Evolutionary conservation across 2,797 vertebrate genomes (phyloP), one percentile per base, ranked within the genome.

Genomic region (Anas capensis): DNA sequence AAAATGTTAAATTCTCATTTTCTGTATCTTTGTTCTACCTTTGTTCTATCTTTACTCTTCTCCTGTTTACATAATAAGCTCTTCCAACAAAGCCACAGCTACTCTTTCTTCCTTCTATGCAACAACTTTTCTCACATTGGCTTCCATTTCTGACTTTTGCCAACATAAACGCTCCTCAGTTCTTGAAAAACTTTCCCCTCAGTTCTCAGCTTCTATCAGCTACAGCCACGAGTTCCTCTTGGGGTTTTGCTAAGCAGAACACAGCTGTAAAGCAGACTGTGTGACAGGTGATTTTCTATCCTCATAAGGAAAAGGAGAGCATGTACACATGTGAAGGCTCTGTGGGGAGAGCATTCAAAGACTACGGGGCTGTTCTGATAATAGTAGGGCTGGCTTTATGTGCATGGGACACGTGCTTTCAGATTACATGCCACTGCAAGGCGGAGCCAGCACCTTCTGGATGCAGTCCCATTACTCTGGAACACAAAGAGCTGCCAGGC

Each of bases 331-430:
- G 6, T 2, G 3, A 26, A 71, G 13, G 14, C 23, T 65, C 57
- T 54, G 26, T 13, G 17, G 9, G 15, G 19, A 60, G 11, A 18
- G 9, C 29, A 7, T 53, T 77, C 34, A 70, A 56, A 73, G 33
- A 34, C 19, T 19, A 11, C 9, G 19, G 5, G 64, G 16, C 5
- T 89, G 27, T 70, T 83, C 36, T 71, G 61, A 19, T 31, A 42
- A 56, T 5, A 83, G 11, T 38, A 78, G 34, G 21, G 12, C 14
- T 0, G 1, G 20, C 15, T 79, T 60, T 60, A 61, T 0, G 2
- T 20, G 60, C 5, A 26, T 0, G 2, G 31, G 61, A 36, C 5
- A 2, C 3, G 6, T 3, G 4, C 21, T 85, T 93, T 77, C 36
- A 61, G 56, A 66, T 64, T 5, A 89, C 6, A 38, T 23, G 11